phyloP scores from a whole-genome alignment of 1,140 invertebrate species.

The Planococcus citri region DNA sequence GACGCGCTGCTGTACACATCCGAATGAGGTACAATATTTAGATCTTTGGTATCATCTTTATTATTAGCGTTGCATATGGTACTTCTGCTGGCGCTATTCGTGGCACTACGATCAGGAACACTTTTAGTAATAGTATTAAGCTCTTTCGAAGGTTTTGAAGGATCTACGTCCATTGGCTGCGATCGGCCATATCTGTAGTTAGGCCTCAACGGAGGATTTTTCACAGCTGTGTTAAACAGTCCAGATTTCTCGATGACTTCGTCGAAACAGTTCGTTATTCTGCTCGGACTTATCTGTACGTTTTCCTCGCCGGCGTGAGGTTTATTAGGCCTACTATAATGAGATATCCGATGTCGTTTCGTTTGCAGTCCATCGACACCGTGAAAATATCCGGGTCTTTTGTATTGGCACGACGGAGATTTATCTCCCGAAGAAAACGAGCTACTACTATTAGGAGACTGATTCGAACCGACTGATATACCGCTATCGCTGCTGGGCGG shows the following conservation, averaged over 20 bases:
- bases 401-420: constrained; percentile 27
- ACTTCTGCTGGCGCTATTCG: background rate
- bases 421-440: background rate
- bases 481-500: constrained; percentile 57
- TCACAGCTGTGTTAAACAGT: background rate
- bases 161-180: background rate
- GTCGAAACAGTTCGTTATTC: constrained; percentile 27
- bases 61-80: too few species aligned
- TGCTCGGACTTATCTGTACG: background rate
- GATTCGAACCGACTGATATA: constrained; percentile 48
- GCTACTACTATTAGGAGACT: constrained; percentile 50
- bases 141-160: background rate
- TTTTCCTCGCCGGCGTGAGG: background rate
- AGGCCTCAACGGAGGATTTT: background rate
- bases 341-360: constrained; percentile 70
- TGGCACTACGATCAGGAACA: background rate
- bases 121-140: background rate
- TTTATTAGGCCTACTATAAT: constrained; percentile 38
- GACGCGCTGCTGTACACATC: background rate
- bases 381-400: constrained; percentile 42
- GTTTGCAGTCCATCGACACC: constrained; percentile 48
- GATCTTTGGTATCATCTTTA: background rate
- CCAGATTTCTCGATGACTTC: constrained; percentile 26
- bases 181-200: background rate
- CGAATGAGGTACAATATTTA: background rate